These are phyloP conservation scores for Drosophila nigrodunni DNA, from an alignment of 1,140 invertebrate species.

Conservation along the genomic window DNA sequence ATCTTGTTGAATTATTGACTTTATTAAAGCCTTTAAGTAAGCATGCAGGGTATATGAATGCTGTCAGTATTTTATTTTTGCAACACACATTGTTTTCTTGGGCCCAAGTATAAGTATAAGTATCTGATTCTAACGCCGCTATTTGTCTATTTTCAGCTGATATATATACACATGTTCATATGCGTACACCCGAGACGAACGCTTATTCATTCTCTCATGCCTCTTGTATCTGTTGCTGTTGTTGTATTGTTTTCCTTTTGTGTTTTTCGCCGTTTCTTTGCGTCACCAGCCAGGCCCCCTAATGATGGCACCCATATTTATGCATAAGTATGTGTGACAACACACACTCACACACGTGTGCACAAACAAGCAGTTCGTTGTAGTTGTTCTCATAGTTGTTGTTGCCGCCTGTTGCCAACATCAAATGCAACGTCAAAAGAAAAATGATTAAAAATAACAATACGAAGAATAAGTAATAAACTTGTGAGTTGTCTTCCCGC, in stretches of 20 bases:
- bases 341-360: not conserved
- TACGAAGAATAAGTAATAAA: slow-evolving; percentile 44
- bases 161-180: not conserved
- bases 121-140: slow-evolving; percentile 1
- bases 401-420: slow-evolving; percentile 63
- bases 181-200: slow-evolving; percentile 11
- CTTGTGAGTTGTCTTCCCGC: slow-evolving; percentile 36
- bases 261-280: slow-evolving; percentile 44
- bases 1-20: not conserved
- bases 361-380: slow-evolving; percentile 38
- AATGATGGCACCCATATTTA: slow-evolving; percentile 27
- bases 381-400: slow-evolving; percentile 15
- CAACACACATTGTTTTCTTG: slow-evolving; percentile 21
- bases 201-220: not conserved
- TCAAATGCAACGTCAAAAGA: slow-evolving; percentile 56
- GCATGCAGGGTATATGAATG: not conserved
- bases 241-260: slow-evolving; percentile 9
- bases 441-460: slow-evolving; percentile 54
- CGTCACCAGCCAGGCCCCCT: slow-evolving; percentile 71
- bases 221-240: too few species aligned
- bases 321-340: not conserved
- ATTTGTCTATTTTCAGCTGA: slow-evolving; percentile 42
- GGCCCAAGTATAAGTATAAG: not conserved
- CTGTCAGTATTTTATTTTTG: slow-evolving; percentile 6
- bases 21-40: not conserved